Base-by-base conservation (phyloP, 2,113 vertebrate genomes). In the Aptenodytes forsteri region DNA sequence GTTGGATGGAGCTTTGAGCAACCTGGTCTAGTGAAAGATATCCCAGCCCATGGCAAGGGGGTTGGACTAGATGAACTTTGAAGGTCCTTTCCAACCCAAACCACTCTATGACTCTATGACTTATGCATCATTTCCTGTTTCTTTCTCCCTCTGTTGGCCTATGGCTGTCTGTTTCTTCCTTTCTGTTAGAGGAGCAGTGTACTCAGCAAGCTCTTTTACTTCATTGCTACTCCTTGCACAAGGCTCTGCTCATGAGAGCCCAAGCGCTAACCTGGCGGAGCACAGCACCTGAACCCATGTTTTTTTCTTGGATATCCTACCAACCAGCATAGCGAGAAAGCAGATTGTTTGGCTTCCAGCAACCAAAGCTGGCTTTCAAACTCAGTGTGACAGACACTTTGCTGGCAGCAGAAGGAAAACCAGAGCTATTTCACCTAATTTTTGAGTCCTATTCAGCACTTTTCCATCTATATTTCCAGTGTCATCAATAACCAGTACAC, bases 201-300 rank as follows among this genome's bases (percentile, higher is more conserved):
- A 42, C n/a, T 69, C 46, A 72, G 44, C 26, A 71, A 44, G 2
- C 40, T 86, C 83, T 95, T 93, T 55, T 90, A 89, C 82, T 94
- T 97, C 89, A 96, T 97, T 97, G 97, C 70, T 83, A 59, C 52
- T 40, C n/a, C 81, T 83, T 93, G 76, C 55, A 56, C n/a, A 61
- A 84, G 81, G 75, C 84, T 95, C 78, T 80, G 70, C 75, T 91
- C 84, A 7, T 23, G 47, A 69, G 38, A 83, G 3, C 10, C 46
- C 56, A 82, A 82, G 93, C 87, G 91, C 40, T 30, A 73, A 76
- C 59, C 70, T 61, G 85, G 92, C 72, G 92, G 95, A 96, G 42
- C 61, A 72, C 26, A 72, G 32, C 13, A 34, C 17, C 16, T 34
- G 65, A 90, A 26, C 50, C 96, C 44, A 23, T 58, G 59, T 10